Conservation (phyloP, 2,797 vertebrate species). For the Crocidura indochinensis region DNA sequence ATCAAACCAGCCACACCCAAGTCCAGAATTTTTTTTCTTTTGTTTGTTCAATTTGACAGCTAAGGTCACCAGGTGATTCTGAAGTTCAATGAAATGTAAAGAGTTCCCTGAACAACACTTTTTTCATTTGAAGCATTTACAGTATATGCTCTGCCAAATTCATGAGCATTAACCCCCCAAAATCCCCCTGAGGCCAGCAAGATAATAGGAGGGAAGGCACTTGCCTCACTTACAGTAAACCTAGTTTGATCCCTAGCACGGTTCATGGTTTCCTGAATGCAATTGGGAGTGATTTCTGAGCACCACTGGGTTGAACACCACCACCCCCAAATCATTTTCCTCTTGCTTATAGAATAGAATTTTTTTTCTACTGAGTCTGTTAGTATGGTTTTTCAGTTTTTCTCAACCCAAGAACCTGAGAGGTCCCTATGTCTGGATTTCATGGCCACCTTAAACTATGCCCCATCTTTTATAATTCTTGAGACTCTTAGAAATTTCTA, state of each 20-base stretch:
- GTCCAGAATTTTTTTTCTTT: neutral
- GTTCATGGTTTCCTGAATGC: too few relatives aligned
- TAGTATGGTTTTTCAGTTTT: neutral
- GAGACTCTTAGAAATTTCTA: conserved; percentile 1
- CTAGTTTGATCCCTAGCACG: too few relatives aligned
- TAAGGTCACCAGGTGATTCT: neutral
- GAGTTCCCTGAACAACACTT: neutral
- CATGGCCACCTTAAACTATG: neutral
- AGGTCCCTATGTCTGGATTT: neutral
- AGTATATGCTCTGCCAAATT: conserved; percentile 9
- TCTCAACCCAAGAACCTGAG: neutral
- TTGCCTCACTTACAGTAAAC: too few relatives aligned
- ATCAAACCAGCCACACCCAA: neutral
- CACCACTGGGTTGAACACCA: too few relatives aligned
- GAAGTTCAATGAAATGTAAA: conserved; percentile 31
- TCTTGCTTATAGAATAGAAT: neutral
- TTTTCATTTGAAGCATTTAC: conserved; percentile 40
- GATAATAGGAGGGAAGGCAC: too few relatives aligned
- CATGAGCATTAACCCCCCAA: neutral
- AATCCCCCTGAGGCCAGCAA: neutral
- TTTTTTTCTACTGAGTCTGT: neutral
- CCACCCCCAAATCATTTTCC: neutral
- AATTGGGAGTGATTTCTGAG: too few relatives aligned
- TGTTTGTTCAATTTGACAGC: conserved; percentile 14
- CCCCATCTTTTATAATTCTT: neutral